Conservation (phyloP, 2,113 vertebrate species). For the Plotosus lineatus region DNA sequence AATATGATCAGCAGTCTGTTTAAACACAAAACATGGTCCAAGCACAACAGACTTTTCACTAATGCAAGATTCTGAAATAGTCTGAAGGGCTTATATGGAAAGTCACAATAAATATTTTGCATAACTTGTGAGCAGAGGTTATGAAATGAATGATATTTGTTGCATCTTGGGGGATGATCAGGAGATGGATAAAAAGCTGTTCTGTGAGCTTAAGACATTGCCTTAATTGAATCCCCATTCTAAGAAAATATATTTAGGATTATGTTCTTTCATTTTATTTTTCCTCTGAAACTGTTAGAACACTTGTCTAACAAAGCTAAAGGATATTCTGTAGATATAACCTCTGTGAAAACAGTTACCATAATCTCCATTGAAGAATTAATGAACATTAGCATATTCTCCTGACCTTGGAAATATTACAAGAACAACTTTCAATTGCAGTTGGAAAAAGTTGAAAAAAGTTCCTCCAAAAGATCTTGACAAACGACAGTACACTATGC, state of each 20-base stretch:
- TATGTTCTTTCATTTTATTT: not conserved
- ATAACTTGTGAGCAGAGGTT: not conserved
- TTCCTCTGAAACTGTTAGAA: not conserved
- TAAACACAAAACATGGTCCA: not conserved
- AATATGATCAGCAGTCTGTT: not conserved
- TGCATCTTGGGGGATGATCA: not conserved
- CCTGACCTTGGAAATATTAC: not conserved
- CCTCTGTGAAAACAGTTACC: constrained; percentile 17
- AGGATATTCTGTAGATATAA: not conserved
- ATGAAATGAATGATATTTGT: not conserved
- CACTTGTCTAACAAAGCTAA: constrained; percentile 17
- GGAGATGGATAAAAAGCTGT: not conserved
- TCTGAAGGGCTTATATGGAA: not conserved
- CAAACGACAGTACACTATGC: no score
- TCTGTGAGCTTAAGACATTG: not conserved
- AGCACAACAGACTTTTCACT: constrained; percentile 3
- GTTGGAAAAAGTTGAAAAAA: no score
- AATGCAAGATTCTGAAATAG: not conserved
- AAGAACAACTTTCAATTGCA: no score
- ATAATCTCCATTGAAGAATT: not conserved
- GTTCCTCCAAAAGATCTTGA: no score
- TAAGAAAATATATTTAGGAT: constrained; percentile 6
- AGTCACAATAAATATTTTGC: not conserved
- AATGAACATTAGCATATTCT: not conserved
- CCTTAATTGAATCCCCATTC: constrained; percentile 4